phyloP scores from a whole-genome alignment of 2,888 invertebrate genomes.

The Panopea generosa region DNA sequence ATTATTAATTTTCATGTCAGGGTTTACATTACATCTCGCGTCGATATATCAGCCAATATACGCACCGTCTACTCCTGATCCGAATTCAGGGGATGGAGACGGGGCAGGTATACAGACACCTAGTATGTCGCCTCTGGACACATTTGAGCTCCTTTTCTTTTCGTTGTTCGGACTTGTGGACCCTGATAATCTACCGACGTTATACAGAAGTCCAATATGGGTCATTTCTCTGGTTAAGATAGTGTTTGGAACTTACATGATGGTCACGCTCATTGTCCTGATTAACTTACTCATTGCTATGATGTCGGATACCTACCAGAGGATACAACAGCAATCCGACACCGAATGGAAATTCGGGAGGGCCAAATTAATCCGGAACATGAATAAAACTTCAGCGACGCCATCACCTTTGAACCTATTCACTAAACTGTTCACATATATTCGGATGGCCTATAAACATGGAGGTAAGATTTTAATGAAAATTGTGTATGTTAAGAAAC shows the following conservation, averaged over 20 bases:
- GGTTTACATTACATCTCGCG: slow-evolving; percentile 96
- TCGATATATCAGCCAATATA: slow-evolving; percentile 95
- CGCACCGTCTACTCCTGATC: slow-evolving; percentile 60
- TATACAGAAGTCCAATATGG: slow-evolving; percentile 86
- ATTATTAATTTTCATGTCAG: slow-evolving; percentile 98
- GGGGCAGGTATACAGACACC: slow-evolving; percentile 71
- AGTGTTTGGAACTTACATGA: slow-evolving; percentile 98
- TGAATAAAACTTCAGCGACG: slow-evolving; percentile 98
- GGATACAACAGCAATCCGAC: slow-evolving; percentile 99
- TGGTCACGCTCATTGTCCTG: slow-evolving; percentile 98
- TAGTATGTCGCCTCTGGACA: slow-evolving; percentile 87
- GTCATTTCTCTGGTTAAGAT: slow-evolving; percentile 85
- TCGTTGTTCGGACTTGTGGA: slow-evolving; percentile 97
- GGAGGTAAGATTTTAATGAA: slow-evolving; percentile 68
- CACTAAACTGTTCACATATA: slow-evolving; percentile 88
- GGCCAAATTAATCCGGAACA: slow-evolving; percentile 98
- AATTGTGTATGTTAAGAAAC: not conserved
- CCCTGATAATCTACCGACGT: slow-evolving; percentile 87
- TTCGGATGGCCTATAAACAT: slow-evolving; percentile 79
- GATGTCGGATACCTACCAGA: slow-evolving; percentile 99
- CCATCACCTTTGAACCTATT: slow-evolving; percentile 99
- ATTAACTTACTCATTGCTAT: slow-evolving; percentile 99
- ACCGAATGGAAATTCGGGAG: slow-evolving; percentile 99
- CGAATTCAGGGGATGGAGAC: slow-evolving; percentile 67
- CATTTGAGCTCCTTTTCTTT: slow-evolving; percentile 99